Conservation (phyloP, 2,888 invertebrate species). For the Volucella bombylans region DNA sequence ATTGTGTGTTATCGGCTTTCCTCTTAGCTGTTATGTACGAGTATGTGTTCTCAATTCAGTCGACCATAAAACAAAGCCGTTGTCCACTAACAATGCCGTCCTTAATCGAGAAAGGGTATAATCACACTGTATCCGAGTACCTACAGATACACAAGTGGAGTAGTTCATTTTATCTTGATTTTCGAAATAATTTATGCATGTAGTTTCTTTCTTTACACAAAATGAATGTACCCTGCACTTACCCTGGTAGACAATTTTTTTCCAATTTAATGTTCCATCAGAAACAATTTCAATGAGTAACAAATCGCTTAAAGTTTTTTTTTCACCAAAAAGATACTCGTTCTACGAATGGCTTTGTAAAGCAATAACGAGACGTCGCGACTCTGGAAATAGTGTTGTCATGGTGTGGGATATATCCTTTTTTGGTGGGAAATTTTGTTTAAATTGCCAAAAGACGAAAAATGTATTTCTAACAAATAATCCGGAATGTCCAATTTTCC, state of each 20-base stretch:
- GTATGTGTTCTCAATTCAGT: background rate
- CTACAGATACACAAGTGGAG: too few species aligned
- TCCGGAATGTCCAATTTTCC: too few species aligned
- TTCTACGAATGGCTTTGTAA: background rate
- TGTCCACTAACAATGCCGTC: background rate
- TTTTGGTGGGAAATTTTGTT: too few species aligned
- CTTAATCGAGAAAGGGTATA: too few species aligned
- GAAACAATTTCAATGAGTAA: slow-evolving; percentile 10
- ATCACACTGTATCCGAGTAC: too few species aligned
- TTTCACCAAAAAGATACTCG: background rate
- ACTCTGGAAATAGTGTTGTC: too few species aligned
- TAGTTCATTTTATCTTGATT: too few species aligned
- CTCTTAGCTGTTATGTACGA: background rate
- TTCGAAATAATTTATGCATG: too few species aligned
- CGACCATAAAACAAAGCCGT: slow-evolving; percentile 10
- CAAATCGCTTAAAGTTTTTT: slow-evolving; percentile 5
- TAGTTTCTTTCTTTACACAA: background rate
- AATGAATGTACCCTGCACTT: too few species aligned
- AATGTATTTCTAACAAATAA: too few species aligned
- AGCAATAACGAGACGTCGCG: background rate
- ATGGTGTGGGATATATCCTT: too few species aligned
- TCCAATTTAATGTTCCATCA: slow-evolving; percentile 1
- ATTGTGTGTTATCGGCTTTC: background rate
- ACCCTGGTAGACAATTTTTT: background rate
- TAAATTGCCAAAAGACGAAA: too few species aligned